Evolutionary conservation across 2,888 invertebrate genomes (phyloP).

Genomic region (Xanthorhoe spadicearia): DNA sequence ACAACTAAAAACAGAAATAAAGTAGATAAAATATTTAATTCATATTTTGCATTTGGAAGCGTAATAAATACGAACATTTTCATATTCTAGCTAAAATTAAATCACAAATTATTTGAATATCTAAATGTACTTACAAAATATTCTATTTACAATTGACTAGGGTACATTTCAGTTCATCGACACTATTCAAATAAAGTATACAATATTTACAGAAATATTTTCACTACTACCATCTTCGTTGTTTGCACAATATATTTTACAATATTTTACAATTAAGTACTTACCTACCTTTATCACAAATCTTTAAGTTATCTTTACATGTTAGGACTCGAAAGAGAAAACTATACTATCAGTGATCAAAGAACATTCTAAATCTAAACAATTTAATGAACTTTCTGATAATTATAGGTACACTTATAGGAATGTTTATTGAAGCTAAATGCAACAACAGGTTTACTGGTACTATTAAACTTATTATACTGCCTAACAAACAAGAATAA

Average conservation of each 20-base stretch:
- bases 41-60: slow-evolving; percentile 83
- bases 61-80: slow-evolving; percentile 83
- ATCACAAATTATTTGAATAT: slow-evolving; percentile 76
- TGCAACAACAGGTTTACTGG: slow-evolving; percentile 20
- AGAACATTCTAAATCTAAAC: slow-evolving; percentile 34
- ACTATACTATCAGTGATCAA: slow-evolving; percentile 63
- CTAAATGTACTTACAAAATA: slow-evolving; percentile 64
- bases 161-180: slow-evolving; percentile 84
- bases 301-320: slow-evolving; percentile 53
- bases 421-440: slow-evolving; percentile 56
- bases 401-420: slow-evolving; percentile 16
- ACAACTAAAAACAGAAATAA: slow-evolving; percentile 60
- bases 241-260: slow-evolving; percentile 46
- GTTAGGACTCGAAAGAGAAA: slow-evolving; percentile 69
- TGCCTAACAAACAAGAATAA: slow-evolving; percentile 18
- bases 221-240: slow-evolving; percentile 53
- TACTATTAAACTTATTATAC: slow-evolving; percentile 14
- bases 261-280: slow-evolving; percentile 68
- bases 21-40: slow-evolving; percentile 83
- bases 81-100: slow-evolving; percentile 80
- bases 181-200: slow-evolving; percentile 56
- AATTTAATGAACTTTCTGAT: slow-evolving; percentile 40
- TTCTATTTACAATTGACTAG: slow-evolving; percentile 84
- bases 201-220: slow-evolving; percentile 65
- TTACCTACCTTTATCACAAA: slow-evolving; percentile 82